Evolutionary conservation across 1,140 invertebrate genomes (phyloP).

Genomic region (Nylanderia fulva): DNA sequence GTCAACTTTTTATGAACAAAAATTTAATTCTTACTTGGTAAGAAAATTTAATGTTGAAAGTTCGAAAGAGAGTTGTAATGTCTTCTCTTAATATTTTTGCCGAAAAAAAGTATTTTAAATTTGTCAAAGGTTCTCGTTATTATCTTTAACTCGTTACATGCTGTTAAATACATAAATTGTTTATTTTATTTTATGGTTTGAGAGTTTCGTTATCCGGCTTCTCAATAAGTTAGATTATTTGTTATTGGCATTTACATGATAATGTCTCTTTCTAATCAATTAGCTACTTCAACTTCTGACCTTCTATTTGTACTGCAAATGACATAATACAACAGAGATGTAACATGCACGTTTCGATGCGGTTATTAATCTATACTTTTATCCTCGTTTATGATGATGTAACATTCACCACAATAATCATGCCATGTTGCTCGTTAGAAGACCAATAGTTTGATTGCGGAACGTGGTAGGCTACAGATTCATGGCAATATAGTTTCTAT

Average conservation of each 20-base stretch:
- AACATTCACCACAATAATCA: constrained; percentile 14
- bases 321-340: background rate
- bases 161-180: background rate
- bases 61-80: background rate
- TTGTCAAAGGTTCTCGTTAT: background rate
- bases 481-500: background rate
- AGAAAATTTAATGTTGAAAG: constrained; percentile 21
- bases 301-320: background rate
- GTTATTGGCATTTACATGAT: background rate
- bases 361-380: constrained; percentile 39
- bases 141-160: background rate
- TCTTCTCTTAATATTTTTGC: constrained; percentile 12
- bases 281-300: background rate
- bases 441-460: constrained; percentile 37
- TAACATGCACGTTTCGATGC: constrained; percentile 15
- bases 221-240: background rate
- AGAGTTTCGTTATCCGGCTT: background rate
- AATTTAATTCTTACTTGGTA: constrained; percentile 19
- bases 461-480: constrained; percentile 29
- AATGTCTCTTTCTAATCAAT: background rate
- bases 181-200: background rate
- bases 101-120: constrained; percentile 18
- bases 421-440: constrained; percentile 50
- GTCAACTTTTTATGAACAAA: background rate
- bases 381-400: constrained; percentile 26